Evolutionary conservation across 1,140 invertebrate species (phyloP).

Genomic region (Diabrotica virgifera): DNA sequence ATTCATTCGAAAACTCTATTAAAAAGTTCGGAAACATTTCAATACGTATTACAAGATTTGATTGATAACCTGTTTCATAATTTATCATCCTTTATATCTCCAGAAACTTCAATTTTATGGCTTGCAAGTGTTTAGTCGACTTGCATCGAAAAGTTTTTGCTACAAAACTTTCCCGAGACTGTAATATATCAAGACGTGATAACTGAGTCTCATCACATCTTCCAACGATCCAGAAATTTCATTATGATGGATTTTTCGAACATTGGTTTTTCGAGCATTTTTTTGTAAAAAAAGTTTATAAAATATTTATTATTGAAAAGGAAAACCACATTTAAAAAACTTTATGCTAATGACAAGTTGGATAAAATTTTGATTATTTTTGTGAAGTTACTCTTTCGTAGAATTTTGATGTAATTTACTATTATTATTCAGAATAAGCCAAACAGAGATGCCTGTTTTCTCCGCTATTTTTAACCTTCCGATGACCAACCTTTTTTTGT

Average conservation of each 20-base stretch:
- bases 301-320: too few relatives aligned
- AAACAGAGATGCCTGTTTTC: too few relatives aligned
- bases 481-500: too few relatives aligned
- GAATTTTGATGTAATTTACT: too few relatives aligned
- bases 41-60: constrained; percentile 8
- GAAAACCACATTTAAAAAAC: too few relatives aligned
- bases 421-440: too few relatives aligned
- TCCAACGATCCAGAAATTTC: neutral
- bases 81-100: constrained; percentile 16
- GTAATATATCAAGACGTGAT: constrained; percentile 6
- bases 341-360: too few relatives aligned
- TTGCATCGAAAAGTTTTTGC: neutral
- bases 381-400: too few relatives aligned
- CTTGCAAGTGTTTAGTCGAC: constrained; percentile 10
- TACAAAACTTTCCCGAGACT: neutral
- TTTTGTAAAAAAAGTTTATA: too few relatives aligned
- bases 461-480: too few relatives aligned
- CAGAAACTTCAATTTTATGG: constrained; percentile 14
- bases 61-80: constrained; percentile 11
- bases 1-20: constrained; percentile 8
- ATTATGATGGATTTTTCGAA: neutral
- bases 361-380: too few relatives aligned
- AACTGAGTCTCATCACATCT: neutral
- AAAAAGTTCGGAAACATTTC: constrained; percentile 10
- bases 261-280: too few relatives aligned